Conservation (phyloP, 2,797 vertebrate genomes). For the Diglossa cyanea region DNA sequence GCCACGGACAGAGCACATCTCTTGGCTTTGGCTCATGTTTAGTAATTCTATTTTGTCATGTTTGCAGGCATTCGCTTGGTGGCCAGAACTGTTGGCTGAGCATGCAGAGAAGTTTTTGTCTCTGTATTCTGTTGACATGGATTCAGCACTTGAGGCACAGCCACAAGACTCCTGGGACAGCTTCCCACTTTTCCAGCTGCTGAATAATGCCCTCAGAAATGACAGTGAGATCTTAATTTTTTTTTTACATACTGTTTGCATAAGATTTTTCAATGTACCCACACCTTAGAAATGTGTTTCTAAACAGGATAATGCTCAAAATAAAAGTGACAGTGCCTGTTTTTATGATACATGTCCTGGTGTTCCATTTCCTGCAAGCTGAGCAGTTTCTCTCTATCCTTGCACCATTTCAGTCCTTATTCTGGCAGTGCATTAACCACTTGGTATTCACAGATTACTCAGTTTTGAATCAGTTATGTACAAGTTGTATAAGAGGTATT, state of each 20-base stretch:
- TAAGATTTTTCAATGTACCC: neutral
- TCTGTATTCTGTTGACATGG: slow-evolving; percentile 90
- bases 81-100: slow-evolving; percentile 89
- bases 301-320: neutral
- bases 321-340: neutral
- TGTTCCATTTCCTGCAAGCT: neutral
- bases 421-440: neutral
- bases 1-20: neutral
- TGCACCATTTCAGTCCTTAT: neutral
- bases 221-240: slow-evolving; percentile 82
- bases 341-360: neutral
- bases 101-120: slow-evolving; percentile 92
- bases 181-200: slow-evolving; percentile 94
- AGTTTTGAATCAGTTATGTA: neutral
- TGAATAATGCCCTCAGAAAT: slow-evolving; percentile 90
- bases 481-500: neutral
- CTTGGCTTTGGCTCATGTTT: neutral
- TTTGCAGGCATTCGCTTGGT: slow-evolving; percentile 91
- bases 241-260: neutral
- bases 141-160: slow-evolving; percentile 85
- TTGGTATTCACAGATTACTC: neutral
- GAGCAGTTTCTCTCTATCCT: neutral
- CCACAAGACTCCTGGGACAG: slow-evolving; percentile 92
- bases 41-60: neutral
- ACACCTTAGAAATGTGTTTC: neutral